Percentiles rank a stretch among this genome's conserved stretches.
These are phyloP conservation scores for Hippoglossus hippoglossus DNA, from an alignment of 2,797 vertebrate species.

Conservation along the genomic window DNA sequence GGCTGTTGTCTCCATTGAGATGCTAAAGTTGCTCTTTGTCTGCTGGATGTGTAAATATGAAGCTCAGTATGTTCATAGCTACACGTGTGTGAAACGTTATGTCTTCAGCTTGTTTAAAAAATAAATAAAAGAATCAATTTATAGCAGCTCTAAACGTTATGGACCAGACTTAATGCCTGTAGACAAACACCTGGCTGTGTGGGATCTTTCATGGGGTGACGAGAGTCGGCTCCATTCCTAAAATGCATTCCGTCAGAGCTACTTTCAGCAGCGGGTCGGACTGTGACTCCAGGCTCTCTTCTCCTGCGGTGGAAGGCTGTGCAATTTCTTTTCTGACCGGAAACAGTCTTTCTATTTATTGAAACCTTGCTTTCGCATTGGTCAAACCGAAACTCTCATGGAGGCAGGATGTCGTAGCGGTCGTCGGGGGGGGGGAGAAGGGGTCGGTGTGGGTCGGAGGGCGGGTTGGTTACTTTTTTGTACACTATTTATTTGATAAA, in stretches of 20 bases:
- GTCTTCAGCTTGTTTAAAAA: conserved; percentile 8
- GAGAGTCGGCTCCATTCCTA: conserved; percentile 12
- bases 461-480: conserved; percentile 64
- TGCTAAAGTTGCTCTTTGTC: neutral
- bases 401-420: conserved; percentile 27
- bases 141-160: conserved; percentile 6
- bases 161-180: conserved; percentile 15
- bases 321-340: conserved; percentile 32
- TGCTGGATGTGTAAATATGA: conserved; percentile 9
- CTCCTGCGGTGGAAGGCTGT: conserved; percentile 5
- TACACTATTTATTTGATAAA: conserved; percentile 80
- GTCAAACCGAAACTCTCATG: conserved; percentile 11
- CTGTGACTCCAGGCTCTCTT: conserved; percentile 6
- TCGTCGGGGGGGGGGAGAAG: conserved; percentile 8
- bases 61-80: neutral
- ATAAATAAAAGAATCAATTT: neutral
- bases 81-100: neutral
- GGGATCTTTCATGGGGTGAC: neutral
- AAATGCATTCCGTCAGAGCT: conserved; percentile 26
- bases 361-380: conserved; percentile 36
- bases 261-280: conserved; percentile 7
- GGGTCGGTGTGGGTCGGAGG: conserved; percentile 7
- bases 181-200: conserved; percentile 3
- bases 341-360: conserved; percentile 53
- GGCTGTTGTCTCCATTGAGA: neutral